A percentile compares a stretch with the other conserved stretches of the same genome.
These are phyloP conservation scores for Torymus texanus DNA, from an alignment of 2,888 invertebrate genomes.

Conservation along the genomic window DNA sequence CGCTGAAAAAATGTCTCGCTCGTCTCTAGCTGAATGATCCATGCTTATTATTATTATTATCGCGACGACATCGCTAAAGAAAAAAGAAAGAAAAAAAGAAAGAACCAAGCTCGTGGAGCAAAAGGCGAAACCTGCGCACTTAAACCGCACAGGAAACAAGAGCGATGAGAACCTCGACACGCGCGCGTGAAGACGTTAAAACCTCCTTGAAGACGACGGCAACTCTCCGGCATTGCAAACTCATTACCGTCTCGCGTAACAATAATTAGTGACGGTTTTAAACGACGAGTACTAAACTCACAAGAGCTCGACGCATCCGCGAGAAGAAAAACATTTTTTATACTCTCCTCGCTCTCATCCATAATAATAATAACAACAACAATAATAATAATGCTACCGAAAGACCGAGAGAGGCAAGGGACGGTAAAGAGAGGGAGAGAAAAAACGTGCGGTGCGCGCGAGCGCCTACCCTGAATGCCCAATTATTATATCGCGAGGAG, in stretches of 20 bases:
- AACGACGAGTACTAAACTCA: conserved; percentile 13
- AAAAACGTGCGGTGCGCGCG: neutral
- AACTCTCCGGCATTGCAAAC: conserved; percentile 25
- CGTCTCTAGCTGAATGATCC: too few relatives aligned
- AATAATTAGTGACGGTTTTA: conserved; percentile 69
- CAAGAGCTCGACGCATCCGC: neutral
- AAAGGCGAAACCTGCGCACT: too few relatives aligned
- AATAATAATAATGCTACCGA: conserved; percentile 26
- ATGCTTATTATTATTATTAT: too few relatives aligned
- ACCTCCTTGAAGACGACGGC: too few relatives aligned
- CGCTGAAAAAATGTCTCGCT: too few relatives aligned
- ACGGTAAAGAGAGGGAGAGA: neutral
- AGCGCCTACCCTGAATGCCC: conserved; percentile 66
- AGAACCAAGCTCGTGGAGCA: too few relatives aligned
- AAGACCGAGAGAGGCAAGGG: neutral
- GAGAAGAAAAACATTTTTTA: conserved; percentile 18
- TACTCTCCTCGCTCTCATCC: neutral
- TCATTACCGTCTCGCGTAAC: conserved; percentile 61
- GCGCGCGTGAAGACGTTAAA: too few relatives aligned
- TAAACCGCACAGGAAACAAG: too few relatives aligned
- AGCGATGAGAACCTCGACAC: too few relatives aligned
- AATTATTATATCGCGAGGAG: conserved; percentile 70
- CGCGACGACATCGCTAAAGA: too few relatives aligned
- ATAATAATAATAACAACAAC: conserved; percentile 33
- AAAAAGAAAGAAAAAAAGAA: too few relatives aligned